phyloP scores from a whole-genome alignment of 2,888 invertebrate genomes.

The Leptinotarsa rubiginosa region DNA sequence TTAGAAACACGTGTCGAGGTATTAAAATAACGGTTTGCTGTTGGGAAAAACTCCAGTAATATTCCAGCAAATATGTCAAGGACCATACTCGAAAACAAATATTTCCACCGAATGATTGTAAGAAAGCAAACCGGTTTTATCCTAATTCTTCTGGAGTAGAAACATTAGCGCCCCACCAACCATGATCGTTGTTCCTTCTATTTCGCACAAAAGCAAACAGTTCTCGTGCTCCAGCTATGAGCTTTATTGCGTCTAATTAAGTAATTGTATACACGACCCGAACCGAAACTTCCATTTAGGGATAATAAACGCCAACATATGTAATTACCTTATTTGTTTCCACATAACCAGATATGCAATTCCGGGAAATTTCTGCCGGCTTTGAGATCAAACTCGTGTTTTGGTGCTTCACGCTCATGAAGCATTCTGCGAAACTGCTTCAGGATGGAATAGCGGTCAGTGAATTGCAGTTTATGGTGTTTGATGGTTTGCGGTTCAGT shows the following conservation, averaged over 20 bases:
- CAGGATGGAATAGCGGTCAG: not conserved
- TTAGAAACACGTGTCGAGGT: no score
- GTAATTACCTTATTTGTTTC: constrained; percentile 37
- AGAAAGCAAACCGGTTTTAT: not conserved
- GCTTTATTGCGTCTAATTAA: constrained; percentile 44
- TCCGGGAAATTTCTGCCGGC: constrained; percentile 22
- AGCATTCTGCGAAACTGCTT: not conserved
- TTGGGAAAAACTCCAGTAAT: no score
- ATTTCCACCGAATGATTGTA: not conserved
- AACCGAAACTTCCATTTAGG: constrained; percentile 37
- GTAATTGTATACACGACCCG: constrained; percentile 42
- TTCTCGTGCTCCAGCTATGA: constrained; percentile 31
- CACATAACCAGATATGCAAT: constrained; percentile 30
- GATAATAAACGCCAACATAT: constrained; percentile 41
- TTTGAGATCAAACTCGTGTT: constrained; percentile 11
- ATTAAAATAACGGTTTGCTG: no score
- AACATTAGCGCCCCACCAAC: constrained; percentile 3
- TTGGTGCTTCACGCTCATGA: not conserved
- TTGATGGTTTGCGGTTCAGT: no score
- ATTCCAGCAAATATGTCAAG: no score
- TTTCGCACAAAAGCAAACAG: constrained; percentile 40
- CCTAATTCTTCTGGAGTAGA: not conserved
- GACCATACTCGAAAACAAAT: no score
- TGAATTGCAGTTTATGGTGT: no score
- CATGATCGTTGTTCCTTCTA: constrained; percentile 15